Conservation (phyloP, 2,888 invertebrate genomes). For the Conchocele bisecta region DNA sequence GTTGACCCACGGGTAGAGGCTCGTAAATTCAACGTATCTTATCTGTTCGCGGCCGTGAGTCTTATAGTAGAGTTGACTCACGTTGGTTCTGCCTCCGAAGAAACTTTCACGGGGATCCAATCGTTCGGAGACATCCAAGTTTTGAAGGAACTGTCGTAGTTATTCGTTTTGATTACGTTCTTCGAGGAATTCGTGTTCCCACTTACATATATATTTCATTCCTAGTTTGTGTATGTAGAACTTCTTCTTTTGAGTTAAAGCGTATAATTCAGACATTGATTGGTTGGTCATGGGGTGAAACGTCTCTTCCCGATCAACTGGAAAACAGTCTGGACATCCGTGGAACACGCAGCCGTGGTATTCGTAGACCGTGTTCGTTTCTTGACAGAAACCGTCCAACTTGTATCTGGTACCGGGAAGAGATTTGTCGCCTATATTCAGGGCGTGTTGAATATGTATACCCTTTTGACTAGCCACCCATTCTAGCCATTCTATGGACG, state of each 20-base stretch:
- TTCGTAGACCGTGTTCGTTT: constrained; percentile 18
- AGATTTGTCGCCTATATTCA: constrained; percentile 23
- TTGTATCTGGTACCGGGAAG: constrained; percentile 19
- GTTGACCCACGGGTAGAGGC: constrained; percentile 59
- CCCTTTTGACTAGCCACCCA: constrained; percentile 9
- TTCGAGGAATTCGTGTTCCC: constrained; percentile 40
- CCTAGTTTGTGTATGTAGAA: neutral
- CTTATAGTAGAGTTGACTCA: constrained; percentile 61
- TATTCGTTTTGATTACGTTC: neutral
- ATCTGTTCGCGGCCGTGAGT: constrained; percentile 35
- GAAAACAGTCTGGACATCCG: constrained; percentile 27
- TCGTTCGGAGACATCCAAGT: constrained; percentile 13
- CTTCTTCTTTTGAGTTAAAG: constrained; percentile 16
- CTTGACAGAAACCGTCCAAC: constrained; percentile 17
- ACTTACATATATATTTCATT: constrained; percentile 20
- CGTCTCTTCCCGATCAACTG: constrained; percentile 6
- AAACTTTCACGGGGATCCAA: constrained; percentile 67
- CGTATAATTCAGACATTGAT: constrained; percentile 25
- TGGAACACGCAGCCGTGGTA: constrained; percentile 37
- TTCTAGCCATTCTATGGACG: too few relatives aligned
- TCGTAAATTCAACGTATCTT: constrained; percentile 27
- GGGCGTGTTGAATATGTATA: constrained; percentile 17
- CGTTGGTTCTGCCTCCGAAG: constrained; percentile 68
- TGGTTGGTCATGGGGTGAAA: constrained; percentile 14
- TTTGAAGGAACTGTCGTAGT: neutral